Base-by-base conservation (phyloP, 2,113 vertebrate genomes). In the Erythrocercus mccallii region DNA sequence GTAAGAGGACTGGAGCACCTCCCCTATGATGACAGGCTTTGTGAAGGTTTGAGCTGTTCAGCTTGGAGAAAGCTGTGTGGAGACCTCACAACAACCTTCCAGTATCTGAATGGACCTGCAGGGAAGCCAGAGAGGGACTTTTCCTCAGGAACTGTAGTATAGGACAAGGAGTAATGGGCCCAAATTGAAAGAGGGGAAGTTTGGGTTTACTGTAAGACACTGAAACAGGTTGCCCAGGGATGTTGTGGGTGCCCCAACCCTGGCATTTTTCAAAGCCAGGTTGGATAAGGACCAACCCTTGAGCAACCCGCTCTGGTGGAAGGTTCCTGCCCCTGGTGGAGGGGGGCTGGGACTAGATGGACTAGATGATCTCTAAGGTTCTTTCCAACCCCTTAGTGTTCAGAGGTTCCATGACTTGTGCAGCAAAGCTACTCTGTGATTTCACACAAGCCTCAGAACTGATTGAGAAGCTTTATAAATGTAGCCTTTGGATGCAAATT, bases 401-500 rank as follows among this genome's bases (percentile, higher is more conserved):
- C 25, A 51, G n/a, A 31, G 37, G 4, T n/a, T 54, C 54, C 25
- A 9, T 9, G 24, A 66, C 64, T 91, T 64, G 48, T 33, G n/a
- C 60, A 61, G 45, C 47, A 88, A 42, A 74, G 27, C 25, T 54
- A n/a, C 2, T 17, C 15, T 5, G 10, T 5, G 7, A 40, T 85
- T 79, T 94, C 78, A 72, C 23, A 90, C 30, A 82, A 80, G 25
- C 23, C 48, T 93, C 53, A 48, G 35, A 77, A 82, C 12, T 37
- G 11, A 89, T 1, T 73, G 42, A 70, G 21, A 72, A 15, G 7
- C 7, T 77, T 88, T 70, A 31, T 25, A 80, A 86, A 20, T 13
- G 9, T 35, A 48, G 27, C 14, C 23, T 73, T 64, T 28, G 33
- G 33, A 53, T 62, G 27, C 5, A 62, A 54, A 81, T 64, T 48